These are phyloP conservation scores for Amphiprion clarkii DNA, from an alignment of 2,797 vertebrate species.

Conservation along the genomic window DNA sequence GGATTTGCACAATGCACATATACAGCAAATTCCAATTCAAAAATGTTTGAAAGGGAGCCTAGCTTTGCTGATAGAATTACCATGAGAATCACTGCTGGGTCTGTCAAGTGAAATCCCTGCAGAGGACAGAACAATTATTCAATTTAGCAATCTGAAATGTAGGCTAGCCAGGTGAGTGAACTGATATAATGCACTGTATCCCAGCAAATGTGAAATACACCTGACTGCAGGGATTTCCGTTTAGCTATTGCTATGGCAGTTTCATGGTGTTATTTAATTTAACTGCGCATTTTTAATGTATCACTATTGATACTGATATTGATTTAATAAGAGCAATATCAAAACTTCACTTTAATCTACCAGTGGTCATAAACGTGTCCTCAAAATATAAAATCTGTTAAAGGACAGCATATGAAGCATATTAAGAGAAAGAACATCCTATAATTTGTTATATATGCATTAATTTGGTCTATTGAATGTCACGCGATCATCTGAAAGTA, in stretches of 20 bases:
- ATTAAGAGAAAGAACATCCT: background rate
- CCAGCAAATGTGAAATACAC: constrained; percentile 2
- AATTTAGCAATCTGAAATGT: constrained; percentile 42
- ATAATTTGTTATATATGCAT: background rate
- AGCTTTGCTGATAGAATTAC: background rate
- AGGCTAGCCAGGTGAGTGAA: background rate
- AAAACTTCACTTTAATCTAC: background rate
- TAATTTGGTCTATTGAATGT: background rate
- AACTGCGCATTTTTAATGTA: background rate
- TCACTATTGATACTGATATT: background rate
- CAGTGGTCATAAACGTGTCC: background rate
- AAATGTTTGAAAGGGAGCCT: constrained; percentile 8
- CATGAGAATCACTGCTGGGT: background rate
- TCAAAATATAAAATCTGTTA: background rate
- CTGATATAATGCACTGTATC: background rate
- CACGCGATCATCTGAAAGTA: constrained; percentile 8
- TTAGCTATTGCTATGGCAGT: background rate
- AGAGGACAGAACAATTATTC: constrained; percentile 47
- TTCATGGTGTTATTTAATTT: background rate
- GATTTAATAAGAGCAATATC: background rate
- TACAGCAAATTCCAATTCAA: background rate
- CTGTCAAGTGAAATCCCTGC: constrained; percentile 35
- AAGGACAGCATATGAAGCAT: constrained; percentile 3
- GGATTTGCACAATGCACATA: background rate
- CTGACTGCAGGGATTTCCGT: background rate